These are phyloP conservation scores for Euura saliciscinereae DNA, from an alignment of 1,140 invertebrate genomes.

Conservation along the genomic window DNA sequence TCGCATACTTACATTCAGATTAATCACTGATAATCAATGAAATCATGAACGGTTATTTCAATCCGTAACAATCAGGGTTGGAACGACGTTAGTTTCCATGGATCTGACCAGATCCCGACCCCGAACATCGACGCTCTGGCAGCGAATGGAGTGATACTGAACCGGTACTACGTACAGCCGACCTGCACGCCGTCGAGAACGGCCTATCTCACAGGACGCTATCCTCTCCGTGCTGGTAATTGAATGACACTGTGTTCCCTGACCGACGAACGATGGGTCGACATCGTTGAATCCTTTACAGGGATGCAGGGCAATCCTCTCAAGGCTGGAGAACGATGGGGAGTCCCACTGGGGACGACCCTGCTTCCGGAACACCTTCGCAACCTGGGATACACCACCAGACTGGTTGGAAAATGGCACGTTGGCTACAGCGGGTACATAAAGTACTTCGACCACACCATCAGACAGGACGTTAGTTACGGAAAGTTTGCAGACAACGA, in stretches of 20 bases:
- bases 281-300: conserved; percentile 32
- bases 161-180: conserved; percentile 66
- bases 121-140: conserved; percentile 72
- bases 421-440: conserved; percentile 64
- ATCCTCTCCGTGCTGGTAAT: conserved; percentile 67
- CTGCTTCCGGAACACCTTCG: conserved; percentile 65
- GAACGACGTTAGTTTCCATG: conserved; percentile 77
- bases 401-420: conserved; percentile 59
- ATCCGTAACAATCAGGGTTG: conserved; percentile 61
- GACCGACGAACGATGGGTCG: no score
- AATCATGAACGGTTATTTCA: conserved; percentile 13
- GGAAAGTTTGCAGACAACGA: no score
- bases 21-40: no score
- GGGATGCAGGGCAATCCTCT: conserved; percentile 71
- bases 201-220: conserved; percentile 67
- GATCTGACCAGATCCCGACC: conserved; percentile 69
- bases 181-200: conserved; percentile 69
- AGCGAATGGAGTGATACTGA: conserved; percentile 65
- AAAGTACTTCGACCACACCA: conserved; percentile 62
- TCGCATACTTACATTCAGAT: no score
- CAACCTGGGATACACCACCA: conserved; percentile 45
- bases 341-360: conserved; percentile 63
- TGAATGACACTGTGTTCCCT: neutral
- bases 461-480: conserved; percentile 44
- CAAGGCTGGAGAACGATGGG: conserved; percentile 58